Evolutionary conservation across 2,888 invertebrate genomes (phyloP).

Genomic region (Allacma fusca): DNA sequence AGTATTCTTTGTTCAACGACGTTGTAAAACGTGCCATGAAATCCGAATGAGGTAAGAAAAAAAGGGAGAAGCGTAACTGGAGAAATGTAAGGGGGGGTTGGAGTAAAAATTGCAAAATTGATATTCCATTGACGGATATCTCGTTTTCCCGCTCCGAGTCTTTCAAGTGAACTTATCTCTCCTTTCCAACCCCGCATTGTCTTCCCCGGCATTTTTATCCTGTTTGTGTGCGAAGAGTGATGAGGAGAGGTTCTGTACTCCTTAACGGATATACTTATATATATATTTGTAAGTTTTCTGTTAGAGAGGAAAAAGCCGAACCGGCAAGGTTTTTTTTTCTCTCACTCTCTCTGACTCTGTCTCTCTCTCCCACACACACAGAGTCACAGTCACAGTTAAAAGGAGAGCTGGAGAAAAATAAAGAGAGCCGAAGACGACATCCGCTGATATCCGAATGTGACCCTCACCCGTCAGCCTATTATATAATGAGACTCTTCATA

Average conservation of each 20-base stretch:
- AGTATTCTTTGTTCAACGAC: constrained; percentile 44
- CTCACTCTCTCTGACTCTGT: neutral
- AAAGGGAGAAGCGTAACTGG: constrained; percentile 36
- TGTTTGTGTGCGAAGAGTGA: constrained; percentile 6
- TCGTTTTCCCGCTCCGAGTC: constrained; percentile 55
- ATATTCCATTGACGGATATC: constrained; percentile 61
- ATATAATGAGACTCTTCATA: constrained; percentile 41
- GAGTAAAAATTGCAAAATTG: constrained; percentile 61
- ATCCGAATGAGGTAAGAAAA: constrained; percentile 43
- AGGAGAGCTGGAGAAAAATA: neutral
- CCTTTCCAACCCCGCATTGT: constrained; percentile 49
- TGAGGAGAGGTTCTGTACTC: neutral
- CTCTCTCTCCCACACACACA: neutral
- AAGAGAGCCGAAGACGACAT: constrained; percentile 16
- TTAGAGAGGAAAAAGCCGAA: neutral
- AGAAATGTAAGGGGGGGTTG: constrained; percentile 36
- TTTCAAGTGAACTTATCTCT: constrained; percentile 45
- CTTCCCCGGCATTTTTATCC: constrained; percentile 30
- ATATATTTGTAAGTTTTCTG: no score
- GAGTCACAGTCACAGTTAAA: neutral
- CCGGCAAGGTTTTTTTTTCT: constrained; percentile 24
- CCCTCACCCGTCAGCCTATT: constrained; percentile 27
- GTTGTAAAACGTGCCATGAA: constrained; percentile 52
- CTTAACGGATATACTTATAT: neutral
- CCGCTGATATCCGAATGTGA: constrained; percentile 21